Conservation (phyloP, 2,113 vertebrate species). For the Pseudopipra pipra region DNA sequence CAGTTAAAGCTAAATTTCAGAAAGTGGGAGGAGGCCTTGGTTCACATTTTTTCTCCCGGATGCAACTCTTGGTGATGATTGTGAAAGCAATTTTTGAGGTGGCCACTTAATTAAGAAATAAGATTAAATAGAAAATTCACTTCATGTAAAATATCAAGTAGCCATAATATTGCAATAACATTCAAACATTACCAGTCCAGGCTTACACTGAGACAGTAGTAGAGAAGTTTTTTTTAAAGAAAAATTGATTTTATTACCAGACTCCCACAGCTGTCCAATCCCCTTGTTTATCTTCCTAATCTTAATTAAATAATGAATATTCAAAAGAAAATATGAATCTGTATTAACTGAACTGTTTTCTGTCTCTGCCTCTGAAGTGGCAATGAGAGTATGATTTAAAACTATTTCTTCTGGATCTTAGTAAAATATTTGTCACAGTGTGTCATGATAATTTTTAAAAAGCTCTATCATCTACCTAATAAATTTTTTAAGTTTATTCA, state of each 20-base stretch:
- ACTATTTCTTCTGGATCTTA: conserved; percentile 40
- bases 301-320: conserved; percentile 65
- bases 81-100: not conserved
- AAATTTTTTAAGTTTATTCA: conserved; percentile 59
- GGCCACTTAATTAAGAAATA: not conserved
- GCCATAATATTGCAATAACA: not conserved
- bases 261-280: conserved; percentile 4
- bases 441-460: conserved; percentile 54
- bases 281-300: conserved; percentile 52
- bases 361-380: not conserved
- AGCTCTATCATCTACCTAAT: conserved; percentile 35
- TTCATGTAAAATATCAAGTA: not conserved
- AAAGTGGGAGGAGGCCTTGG: not conserved
- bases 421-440: conserved; percentile 50
- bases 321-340: conserved; percentile 46
- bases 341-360: not conserved
- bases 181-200: not conserved
- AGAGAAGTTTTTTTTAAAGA: not conserved
- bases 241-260: not conserved
- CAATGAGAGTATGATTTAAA: conserved; percentile 27
- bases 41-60: not conserved
- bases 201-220: not conserved
- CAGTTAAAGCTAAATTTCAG: not conserved
- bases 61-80: not conserved
- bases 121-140: not conserved